Percentiles rank a stretch among this genome's conserved stretches.
Evolutionary conservation across 2,888 invertebrate genomes (phyloP).

Genomic region (Falcaria lacertinaria): DNA sequence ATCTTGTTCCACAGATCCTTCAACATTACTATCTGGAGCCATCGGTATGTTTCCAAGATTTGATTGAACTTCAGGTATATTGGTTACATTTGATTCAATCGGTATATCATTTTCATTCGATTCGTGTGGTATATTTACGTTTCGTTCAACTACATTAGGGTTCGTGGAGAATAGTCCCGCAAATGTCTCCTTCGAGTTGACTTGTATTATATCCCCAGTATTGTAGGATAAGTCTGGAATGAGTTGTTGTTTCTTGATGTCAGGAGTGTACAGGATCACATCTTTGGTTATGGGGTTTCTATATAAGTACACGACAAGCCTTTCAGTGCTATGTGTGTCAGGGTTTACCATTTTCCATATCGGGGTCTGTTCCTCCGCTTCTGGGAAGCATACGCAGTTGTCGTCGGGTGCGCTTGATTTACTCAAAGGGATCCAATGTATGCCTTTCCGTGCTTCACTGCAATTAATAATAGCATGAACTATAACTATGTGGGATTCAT

Average conservation of each 20-base stretch:
- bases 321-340: slow-evolving; percentile 24
- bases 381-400: slow-evolving; percentile 35
- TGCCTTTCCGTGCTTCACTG: background rate
- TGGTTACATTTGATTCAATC: background rate
- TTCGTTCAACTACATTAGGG: slow-evolving; percentile 7
- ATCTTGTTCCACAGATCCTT: no score
- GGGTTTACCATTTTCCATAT: slow-evolving; percentile 25
- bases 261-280: slow-evolving; percentile 42
- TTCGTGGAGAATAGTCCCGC: slow-evolving; percentile 13
- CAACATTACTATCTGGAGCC: no score
- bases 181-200: slow-evolving; percentile 14
- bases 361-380: slow-evolving; percentile 3
- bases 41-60: no score
- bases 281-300: slow-evolving; percentile 21
- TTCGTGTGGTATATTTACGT: background rate
- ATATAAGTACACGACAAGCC: slow-evolving; percentile 51
- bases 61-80: no score
- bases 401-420: background rate
- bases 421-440: background rate
- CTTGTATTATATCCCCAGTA: slow-evolving; percentile 23
- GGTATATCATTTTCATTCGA: background rate
- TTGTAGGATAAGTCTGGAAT: slow-evolving; percentile 46
- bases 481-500: no score
- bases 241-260: slow-evolving; percentile 34
- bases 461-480: no score